Conservation (phyloP, 2,113 vertebrate genomes). For the Oncorhynchus clarkii region DNA sequence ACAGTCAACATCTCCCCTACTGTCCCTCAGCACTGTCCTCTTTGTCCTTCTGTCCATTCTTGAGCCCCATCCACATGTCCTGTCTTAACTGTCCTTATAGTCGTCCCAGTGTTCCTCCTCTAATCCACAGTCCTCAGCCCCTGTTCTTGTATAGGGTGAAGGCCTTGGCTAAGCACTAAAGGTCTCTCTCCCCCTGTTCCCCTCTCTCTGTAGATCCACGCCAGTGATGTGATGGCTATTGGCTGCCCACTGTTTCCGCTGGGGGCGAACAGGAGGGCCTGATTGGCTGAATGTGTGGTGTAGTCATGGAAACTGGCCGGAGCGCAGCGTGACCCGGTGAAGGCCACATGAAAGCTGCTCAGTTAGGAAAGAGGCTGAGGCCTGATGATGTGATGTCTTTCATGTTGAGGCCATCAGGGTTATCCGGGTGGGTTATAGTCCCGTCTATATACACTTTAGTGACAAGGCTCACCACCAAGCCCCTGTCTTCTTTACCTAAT, state of each 20-base stretch:
- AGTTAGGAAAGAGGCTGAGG: conserved; percentile 23
- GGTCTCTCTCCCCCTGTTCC: not conserved
- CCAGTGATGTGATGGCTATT: conserved; percentile 48
- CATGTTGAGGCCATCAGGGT: not conserved
- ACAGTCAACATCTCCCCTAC: not conserved
- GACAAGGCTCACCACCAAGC: not conserved
- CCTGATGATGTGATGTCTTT: not conserved
- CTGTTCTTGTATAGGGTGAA: not conserved
- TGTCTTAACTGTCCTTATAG: not conserved
- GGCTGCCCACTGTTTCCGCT: conserved; percentile 42
- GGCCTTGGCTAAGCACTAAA: conserved; percentile 5
- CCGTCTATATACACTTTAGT: not conserved
- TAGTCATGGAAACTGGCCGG: conserved; percentile 61
- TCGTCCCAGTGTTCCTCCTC: not conserved
- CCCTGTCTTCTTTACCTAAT: too few species aligned
- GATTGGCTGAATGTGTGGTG: conserved; percentile 49
- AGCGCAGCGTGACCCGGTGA: conserved; percentile 54
- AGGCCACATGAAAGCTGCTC: conserved; percentile 50
- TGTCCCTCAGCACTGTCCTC: not conserved
- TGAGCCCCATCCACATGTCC: not conserved
- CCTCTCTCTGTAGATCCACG: conserved; percentile 40
- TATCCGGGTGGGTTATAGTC: not conserved
- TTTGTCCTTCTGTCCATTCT: not conserved
- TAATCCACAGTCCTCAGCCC: not conserved
- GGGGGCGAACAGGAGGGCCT: conserved; percentile 39